These are phyloP conservation scores for Gallinago stenura DNA, from an alignment of 2,797 vertebrate species.

Conservation along the genomic window DNA sequence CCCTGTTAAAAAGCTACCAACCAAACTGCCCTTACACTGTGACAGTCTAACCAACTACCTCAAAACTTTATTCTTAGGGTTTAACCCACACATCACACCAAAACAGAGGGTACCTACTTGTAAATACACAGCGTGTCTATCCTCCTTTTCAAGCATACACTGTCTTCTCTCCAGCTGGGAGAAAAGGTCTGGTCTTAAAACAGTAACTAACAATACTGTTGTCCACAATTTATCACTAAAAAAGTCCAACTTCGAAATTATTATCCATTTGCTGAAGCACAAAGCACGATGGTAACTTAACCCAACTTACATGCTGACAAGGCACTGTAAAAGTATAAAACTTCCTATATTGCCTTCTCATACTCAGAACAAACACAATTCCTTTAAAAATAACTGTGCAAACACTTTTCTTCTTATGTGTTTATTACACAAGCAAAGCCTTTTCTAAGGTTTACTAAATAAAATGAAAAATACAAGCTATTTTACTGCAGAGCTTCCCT, in stretches of 20 bases:
- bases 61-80: neutral
- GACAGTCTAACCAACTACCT: neutral
- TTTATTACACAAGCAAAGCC: neutral
- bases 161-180: neutral
- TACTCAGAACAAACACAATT: neutral
- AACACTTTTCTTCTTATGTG: neutral
- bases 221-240: neutral
- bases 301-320: neutral
- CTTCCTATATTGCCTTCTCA: fast-evolving
- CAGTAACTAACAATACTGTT: neutral
- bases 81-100: neutral
- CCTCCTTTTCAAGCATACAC: neutral
- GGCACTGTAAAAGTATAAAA: neutral
- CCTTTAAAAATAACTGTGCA: neutral
- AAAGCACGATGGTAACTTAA: neutral
- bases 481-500: neutral
- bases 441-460: neutral
- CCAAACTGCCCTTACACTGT: neutral
- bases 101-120: neutral
- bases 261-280: neutral
- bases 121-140: neutral
- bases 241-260: neutral
- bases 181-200: neutral
- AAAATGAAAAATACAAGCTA: neutral
- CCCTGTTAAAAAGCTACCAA: neutral